These are phyloP conservation scores for Platerodrilus igneus DNA, from an alignment of 2,888 invertebrate genomes.

Conservation along the genomic window DNA sequence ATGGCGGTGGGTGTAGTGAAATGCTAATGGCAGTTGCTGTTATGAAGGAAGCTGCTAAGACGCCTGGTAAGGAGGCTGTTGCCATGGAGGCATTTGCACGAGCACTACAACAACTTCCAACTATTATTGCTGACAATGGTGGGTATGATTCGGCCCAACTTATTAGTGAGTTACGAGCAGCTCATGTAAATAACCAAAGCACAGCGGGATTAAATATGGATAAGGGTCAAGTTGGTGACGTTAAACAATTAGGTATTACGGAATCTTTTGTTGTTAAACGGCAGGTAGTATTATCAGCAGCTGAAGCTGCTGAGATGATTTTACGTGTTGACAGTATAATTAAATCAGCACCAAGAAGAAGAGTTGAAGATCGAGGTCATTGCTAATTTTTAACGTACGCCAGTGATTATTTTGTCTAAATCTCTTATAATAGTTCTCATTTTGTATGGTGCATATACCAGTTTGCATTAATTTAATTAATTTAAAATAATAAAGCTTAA, in stretches of 20 bases:
- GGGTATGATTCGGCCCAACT: slow-evolving; percentile 97
- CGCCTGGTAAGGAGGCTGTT: slow-evolving; percentile 94
- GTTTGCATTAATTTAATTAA: too few relatives aligned
- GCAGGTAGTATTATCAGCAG: slow-evolving; percentile 88
- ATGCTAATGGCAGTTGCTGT: slow-evolving; percentile 97
- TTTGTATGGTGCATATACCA: too few relatives aligned
- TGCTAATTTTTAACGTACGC: slow-evolving; percentile 64
- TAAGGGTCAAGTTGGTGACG: slow-evolving; percentile 80
- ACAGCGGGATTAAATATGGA: slow-evolving; percentile 89
- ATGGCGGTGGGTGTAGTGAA: slow-evolving; percentile 88
- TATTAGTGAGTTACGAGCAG: slow-evolving; percentile 85
- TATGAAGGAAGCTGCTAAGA: slow-evolving; percentile 73
- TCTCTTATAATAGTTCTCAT: too few relatives aligned
- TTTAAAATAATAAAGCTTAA: too few relatives aligned
- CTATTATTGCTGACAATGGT: slow-evolving; percentile 96
- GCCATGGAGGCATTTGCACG: slow-evolving; percentile 94
- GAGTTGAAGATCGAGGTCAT: slow-evolving; percentile 80
- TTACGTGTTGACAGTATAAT: slow-evolving; percentile 97
- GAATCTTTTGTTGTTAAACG: slow-evolving; percentile 97
- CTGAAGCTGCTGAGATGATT: slow-evolving; percentile 99
- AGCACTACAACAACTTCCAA: slow-evolving; percentile 86
- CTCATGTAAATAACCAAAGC: slow-evolving; percentile 71
- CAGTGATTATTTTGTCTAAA: too few relatives aligned
- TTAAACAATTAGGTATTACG: slow-evolving; percentile 86
- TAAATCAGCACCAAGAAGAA: slow-evolving; percentile 81